Base-by-base conservation (phyloP, 2,888 invertebrate species). In the Apodemia hepburni region DNA sequence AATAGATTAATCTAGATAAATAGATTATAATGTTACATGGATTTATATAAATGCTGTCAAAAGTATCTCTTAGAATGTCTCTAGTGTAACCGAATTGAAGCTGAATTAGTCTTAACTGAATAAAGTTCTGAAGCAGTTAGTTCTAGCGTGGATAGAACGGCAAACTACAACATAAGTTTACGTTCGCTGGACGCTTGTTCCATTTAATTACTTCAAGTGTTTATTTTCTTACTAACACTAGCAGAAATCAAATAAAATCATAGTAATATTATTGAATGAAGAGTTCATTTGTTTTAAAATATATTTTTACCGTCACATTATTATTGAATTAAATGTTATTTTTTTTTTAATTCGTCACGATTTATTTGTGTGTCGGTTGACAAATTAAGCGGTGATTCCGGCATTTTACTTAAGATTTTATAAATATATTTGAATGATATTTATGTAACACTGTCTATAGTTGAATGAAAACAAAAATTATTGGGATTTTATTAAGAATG, bases 91-190 rank as follows among this genome's bases (percentile, higher is more conserved):
- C 18, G 29, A 27, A 57, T 57, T 57, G 27, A 29, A 27, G 45
- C 27, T 29, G 29, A 57, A 57, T 27, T 27, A 29, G 54, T 57
- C 6, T 27, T 57, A 54, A 27, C 15, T 54, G 6, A 47, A 47
- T 47, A 17, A 57, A 57, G 54, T 57, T 57, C 54, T 29, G 54
- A 57, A 57, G 54, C 7, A n/a, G 54, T 57, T 57, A 57, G 54
- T 57, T n/a, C 27, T 57, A 2, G 54, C 18, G 54, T 29, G 15
- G 29, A 51, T 49, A 27, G 54, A 27, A 57, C 54, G 12, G 15
- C 15, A 6, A 57, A 57, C 54, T 57, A 57, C 54, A 57, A 57
- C 54, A 27, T 57, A 57, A 57, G 54, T 57, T 57, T n/a, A 57
- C 54, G 54, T 57, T 15, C 54, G 27, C 29, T 29, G 54, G 54